Percentiles rank a stretch among this genome's conserved stretches.
Evolutionary conservation across 2,888 invertebrate species (phyloP).

Genomic region (Melipona bicolor): DNA sequence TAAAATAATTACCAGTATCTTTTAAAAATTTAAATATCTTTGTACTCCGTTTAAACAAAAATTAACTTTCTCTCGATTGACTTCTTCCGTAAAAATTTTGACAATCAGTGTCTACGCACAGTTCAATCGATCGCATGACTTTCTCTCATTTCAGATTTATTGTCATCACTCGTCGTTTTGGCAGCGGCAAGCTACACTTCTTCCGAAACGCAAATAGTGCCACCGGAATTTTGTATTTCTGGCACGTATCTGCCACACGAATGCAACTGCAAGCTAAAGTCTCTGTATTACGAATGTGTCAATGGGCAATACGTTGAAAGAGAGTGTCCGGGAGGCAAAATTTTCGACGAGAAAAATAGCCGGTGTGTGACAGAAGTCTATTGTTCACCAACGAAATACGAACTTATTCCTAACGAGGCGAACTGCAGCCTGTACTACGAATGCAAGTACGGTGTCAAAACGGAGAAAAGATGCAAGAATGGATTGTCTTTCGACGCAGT

Average conservation of each 20-base stretch:
- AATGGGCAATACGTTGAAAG: not conserved
- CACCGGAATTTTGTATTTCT: not conserved
- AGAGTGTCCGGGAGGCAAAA: slow-evolving; percentile 20
- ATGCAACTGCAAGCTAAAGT: not conserved
- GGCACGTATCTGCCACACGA: not conserved
- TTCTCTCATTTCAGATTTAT: not conserved
- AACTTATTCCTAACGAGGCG: slow-evolving; percentile 46
- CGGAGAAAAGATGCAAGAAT: not conserved
- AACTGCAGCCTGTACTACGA: slow-evolving; percentile 70
- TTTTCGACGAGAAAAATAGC: slow-evolving; percentile 55
- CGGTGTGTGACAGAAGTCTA: not conserved
- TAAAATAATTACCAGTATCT: too few relatives aligned
- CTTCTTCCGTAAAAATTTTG: too few relatives aligned
- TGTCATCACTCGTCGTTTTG: not conserved
- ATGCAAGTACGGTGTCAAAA: slow-evolving; percentile 13
- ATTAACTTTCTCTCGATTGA: not conserved
- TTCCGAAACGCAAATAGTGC: not conserved
- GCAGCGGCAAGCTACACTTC: not conserved
- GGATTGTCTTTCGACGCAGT: slow-evolving; percentile 30
- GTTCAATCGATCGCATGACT: not conserved
- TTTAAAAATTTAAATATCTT: too few relatives aligned
- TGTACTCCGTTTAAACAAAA: not conserved
- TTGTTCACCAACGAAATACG: not conserved
- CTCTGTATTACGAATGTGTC: slow-evolving; percentile 7
- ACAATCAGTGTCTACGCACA: not conserved